Conservation (phyloP, 1,140 invertebrate genomes). For the Drosophila neocordata region DNA sequence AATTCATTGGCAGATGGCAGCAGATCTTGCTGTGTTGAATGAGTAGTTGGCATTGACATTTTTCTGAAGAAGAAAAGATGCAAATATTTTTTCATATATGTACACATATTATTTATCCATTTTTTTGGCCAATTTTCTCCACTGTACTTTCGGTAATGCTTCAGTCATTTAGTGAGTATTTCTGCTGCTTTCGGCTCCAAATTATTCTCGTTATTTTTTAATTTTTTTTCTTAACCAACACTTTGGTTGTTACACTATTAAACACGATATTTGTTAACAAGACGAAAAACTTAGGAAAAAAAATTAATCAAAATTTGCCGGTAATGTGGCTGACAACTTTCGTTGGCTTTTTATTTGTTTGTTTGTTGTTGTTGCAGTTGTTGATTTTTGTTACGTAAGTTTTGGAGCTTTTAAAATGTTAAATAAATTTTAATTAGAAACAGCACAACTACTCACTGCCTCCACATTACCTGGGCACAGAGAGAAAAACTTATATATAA, state of each 20-base stretch:
- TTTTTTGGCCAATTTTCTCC: slow-evolving; percentile 1
- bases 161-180: slow-evolving; percentile 3
- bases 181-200: slow-evolving; percentile 14
- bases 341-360: slow-evolving; percentile 30
- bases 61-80: slow-evolving; percentile 26
- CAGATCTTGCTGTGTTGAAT: slow-evolving; percentile 26
- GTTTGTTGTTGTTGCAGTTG: background rate
- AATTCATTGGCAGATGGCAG: slow-evolving; percentile 4
- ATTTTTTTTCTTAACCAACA: slow-evolving; percentile 11
- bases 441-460: slow-evolving; percentile 62
- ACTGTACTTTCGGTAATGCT: slow-evolving; percentile 20
- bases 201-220: background rate
- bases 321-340: slow-evolving; percentile 60
- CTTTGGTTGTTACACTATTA: slow-evolving; percentile 27
- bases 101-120: background rate
- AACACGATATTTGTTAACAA: slow-evolving; percentile 12
- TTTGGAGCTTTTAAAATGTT: slow-evolving; percentile 32
- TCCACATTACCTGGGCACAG: slow-evolving; percentile 55
- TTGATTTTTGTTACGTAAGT: background rate
- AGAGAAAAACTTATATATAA: slow-evolving; percentile 24
- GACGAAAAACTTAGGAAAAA: background rate
- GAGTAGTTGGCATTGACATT: slow-evolving; percentile 43
- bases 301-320: slow-evolving; percentile 19
- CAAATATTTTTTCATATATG: background rate
- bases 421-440: slow-evolving; percentile 51